Evolutionary conservation across 1,140 invertebrate species (phyloP).

Genomic region (Drosophila murphyi): DNA sequence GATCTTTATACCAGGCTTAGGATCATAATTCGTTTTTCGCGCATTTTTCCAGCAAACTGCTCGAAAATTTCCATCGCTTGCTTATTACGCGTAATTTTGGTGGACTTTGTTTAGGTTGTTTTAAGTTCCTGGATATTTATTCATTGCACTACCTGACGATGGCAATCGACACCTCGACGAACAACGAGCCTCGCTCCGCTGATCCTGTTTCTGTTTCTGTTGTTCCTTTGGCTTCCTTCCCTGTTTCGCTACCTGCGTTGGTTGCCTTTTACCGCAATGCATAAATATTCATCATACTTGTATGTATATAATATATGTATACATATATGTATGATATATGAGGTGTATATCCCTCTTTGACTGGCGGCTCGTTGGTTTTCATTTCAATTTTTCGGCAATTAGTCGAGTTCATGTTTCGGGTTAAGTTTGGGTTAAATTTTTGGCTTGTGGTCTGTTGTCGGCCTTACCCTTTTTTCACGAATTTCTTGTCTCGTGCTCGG

Average conservation of each 20-base stretch:
- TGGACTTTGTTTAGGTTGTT: not conserved
- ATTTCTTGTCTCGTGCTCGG: slow-evolving; percentile 17
- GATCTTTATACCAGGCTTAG: slow-evolving; percentile 18
- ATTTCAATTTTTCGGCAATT: slow-evolving; percentile 69
- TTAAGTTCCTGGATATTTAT: slow-evolving; percentile 32
- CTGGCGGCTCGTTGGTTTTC: slow-evolving; percentile 31
- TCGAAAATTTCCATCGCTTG: slow-evolving; percentile 36
- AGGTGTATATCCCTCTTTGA: slow-evolving; percentile 21
- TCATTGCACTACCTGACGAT: slow-evolving; percentile 39
- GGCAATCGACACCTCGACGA: slow-evolving; percentile 44
- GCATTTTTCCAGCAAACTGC: slow-evolving; percentile 40
- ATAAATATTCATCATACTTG: slow-evolving; percentile 46
- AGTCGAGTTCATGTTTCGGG: slow-evolving; percentile 60
- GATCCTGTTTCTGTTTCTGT: slow-evolving; percentile 15
- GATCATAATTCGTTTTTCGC: slow-evolving; percentile 4
- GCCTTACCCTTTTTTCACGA: not conserved
- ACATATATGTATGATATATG: too few species aligned
- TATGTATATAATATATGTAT: not conserved
- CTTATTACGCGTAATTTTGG: slow-evolving; percentile 58
- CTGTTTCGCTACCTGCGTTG: slow-evolving; percentile 6
- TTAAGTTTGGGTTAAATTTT: slow-evolving; percentile 54
- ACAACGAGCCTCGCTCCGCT: slow-evolving; percentile 2
- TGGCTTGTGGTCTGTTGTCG: slow-evolving; percentile 34
- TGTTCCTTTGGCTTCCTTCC: not conserved
- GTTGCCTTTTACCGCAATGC: slow-evolving; percentile 38